Percentiles rank a stretch among this genome's conserved stretches.
These are phyloP conservation scores for Pleuronectes platessa DNA, from an alignment of 2,113 vertebrate genomes.

Conservation along the genomic window DNA sequence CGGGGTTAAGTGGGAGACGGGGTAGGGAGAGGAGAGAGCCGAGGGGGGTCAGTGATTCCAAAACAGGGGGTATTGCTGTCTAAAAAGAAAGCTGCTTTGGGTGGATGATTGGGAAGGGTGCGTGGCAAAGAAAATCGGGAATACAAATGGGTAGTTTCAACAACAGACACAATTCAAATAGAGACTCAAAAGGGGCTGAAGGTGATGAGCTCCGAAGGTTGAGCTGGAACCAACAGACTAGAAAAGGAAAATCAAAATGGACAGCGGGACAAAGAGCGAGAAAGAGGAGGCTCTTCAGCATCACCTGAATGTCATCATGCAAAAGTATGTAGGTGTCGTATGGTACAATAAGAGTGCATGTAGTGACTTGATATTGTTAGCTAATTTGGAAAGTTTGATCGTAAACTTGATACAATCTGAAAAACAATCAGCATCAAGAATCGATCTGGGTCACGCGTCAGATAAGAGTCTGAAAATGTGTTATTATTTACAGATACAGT, in stretches of 20 bases:
- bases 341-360: background rate
- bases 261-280: background rate
- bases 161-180: conserved; percentile 23
- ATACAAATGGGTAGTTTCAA: conserved; percentile 34
- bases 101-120: conserved; percentile 15
- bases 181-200: conserved; percentile 18
- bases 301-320: background rate
- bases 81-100: conserved; percentile 50
- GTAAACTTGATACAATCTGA: background rate
- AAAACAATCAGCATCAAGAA: background rate
- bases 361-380: background rate
- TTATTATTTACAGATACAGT: background rate
- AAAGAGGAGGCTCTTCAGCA: background rate
- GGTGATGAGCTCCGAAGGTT: conserved; percentile 2
- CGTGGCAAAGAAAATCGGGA: conserved; percentile 8
- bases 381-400: background rate
- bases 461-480: background rate
- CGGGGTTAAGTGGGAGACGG: conserved; percentile 83
- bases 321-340: background rate
- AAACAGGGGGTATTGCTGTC: conserved; percentile 64
- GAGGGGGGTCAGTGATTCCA: conserved; percentile 71
- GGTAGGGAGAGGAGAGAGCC: conserved; percentile 50
- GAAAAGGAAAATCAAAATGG: background rate
- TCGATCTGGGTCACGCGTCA: background rate
- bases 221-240: background rate